Conservation (phyloP, 2,797 vertebrate genomes). For the Okamejei kenojei region DNA sequence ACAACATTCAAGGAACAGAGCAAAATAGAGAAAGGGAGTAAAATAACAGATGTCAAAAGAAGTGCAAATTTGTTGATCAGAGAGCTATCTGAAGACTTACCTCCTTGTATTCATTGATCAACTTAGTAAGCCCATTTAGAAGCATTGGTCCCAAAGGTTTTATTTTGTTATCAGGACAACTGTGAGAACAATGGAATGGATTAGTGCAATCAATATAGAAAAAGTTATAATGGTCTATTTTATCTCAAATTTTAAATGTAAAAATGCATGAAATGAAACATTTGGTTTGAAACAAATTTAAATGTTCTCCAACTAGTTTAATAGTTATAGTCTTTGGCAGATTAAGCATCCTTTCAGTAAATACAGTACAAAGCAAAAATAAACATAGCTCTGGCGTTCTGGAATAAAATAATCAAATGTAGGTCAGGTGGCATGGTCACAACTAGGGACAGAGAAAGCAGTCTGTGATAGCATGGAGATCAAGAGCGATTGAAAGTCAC, state of each 20-base stretch:
- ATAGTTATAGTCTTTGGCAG: background rate
- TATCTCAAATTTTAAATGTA: background rate
- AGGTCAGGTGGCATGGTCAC: no score
- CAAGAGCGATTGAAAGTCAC: no score
- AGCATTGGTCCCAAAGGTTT: slow-evolving; percentile 94
- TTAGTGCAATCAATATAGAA: background rate
- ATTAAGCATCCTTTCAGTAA: background rate
- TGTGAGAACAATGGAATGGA: slow-evolving; percentile 51
- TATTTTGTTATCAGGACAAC: slow-evolving; percentile 89
- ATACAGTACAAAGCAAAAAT: background rate
- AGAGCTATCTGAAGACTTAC: slow-evolving; percentile 55
- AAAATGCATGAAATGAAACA: background rate
- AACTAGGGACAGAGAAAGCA: no score
- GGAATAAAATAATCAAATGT: no score
- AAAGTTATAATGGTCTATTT: background rate
- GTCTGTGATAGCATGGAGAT: no score
- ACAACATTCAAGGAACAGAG: background rate
- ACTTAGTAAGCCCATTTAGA: slow-evolving; percentile 93
- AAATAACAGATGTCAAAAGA: background rate
- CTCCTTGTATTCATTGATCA: slow-evolving; percentile 98
- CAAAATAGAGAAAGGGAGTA: background rate
- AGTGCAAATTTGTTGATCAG: background rate
- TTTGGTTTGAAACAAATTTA: background rate
- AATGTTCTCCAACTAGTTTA: background rate
- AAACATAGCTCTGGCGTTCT: no score